Evolutionary conservation across 2,888 invertebrate genomes (phyloP).

Genomic region (Microctonus hyperodae): DNA sequence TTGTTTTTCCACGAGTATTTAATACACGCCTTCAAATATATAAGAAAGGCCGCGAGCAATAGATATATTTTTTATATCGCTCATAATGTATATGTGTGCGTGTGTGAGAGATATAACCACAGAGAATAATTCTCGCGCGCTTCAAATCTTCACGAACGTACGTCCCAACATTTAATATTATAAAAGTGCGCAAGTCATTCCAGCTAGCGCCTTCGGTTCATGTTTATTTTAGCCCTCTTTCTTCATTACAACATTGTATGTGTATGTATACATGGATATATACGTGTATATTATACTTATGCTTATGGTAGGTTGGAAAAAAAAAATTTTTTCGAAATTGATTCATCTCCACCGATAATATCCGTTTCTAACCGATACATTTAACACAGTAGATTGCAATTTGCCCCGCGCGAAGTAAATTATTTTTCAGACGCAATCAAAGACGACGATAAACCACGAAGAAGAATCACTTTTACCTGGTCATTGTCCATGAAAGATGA

Average conservation of each 20-base stretch:
- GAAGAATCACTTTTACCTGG: constrained; percentile 26
- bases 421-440: constrained; percentile 2
- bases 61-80: too few species aligned
- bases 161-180: constrained; percentile 9
- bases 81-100: too few species aligned
- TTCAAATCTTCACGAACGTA: too few species aligned
- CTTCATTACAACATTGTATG: constrained; percentile 25
- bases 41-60: too few species aligned
- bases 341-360: constrained; percentile 48
- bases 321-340: constrained; percentile 57
- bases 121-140: background rate
- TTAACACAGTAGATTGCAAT: constrained; percentile 25
- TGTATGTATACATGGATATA: too few species aligned
- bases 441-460: background rate
- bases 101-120: too few species aligned
- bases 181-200: constrained; percentile 55
- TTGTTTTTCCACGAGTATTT: background rate
- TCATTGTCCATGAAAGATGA: background rate
- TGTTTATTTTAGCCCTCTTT: constrained; percentile 49
- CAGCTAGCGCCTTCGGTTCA: constrained; percentile 47
- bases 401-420: background rate
- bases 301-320: constrained; percentile 1
- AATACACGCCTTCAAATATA: too few species aligned
- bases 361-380: constrained; percentile 30
- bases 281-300: background rate